A percentile compares a stretch with the other conserved stretches of the same genome.
Conservation (phyloP, 2,113 vertebrate genomes). For the Calidris pugnax region DNA sequence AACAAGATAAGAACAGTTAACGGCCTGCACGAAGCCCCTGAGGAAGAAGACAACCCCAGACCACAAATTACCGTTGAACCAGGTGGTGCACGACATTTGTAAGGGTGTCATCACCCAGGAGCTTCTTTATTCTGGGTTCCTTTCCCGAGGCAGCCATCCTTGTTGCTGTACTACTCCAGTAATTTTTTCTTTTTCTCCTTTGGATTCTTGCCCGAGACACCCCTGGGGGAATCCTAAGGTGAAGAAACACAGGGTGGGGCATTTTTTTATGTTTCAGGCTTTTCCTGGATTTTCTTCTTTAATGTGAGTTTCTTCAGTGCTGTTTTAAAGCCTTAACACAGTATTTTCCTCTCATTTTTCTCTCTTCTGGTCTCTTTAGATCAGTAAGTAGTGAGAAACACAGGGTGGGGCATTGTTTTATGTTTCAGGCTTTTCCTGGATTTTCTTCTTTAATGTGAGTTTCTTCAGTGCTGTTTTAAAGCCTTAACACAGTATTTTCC, state of each 20-base stretch:
- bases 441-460: background rate
- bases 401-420: too few relatives aligned
- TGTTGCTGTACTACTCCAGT: background rate
- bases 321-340: background rate
- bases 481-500: background rate
- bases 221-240: background rate
- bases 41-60: background rate
- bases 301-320: fast-evolving
- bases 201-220: background rate
- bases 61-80: background rate
- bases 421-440: too few relatives aligned
- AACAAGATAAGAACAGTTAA: too few relatives aligned
- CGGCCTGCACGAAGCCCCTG: fast-evolving
- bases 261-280: too few relatives aligned
- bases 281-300: background rate
- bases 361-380: background rate
- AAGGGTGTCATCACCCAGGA: background rate
- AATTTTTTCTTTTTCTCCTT: background rate
- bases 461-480: background rate
- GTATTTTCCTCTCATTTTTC: background rate
- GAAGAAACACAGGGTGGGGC: background rate
- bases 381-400: background rate
- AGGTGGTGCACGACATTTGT: background rate
- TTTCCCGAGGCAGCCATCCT: background rate
- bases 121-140: background rate